Percentiles rank a stretch among this genome's conserved stretches.
Conservation (phyloP, 2,888 invertebrate species). For the Antheraea assamensis region DNA sequence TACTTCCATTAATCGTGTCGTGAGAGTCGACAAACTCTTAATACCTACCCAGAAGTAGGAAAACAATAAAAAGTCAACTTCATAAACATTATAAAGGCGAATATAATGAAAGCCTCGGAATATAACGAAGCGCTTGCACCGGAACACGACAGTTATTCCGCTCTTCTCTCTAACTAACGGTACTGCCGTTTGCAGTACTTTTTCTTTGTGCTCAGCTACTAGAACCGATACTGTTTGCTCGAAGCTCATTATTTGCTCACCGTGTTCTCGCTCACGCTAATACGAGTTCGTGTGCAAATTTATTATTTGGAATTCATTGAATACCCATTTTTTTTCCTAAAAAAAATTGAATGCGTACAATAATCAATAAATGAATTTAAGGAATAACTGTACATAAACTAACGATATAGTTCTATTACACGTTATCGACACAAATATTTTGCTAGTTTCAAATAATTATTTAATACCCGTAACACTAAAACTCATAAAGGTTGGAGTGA, state of each 20-base stretch:
- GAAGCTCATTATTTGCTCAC: constrained; percentile 32
- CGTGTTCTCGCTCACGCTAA: constrained; percentile 17
- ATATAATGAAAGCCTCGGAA: constrained; percentile 45
- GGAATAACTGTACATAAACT: no score
- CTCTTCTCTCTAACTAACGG: constrained; percentile 67
- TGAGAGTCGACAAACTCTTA: constrained; percentile 11
- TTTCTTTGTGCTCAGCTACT: constrained; percentile 64
- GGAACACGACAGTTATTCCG: constrained; percentile 72
- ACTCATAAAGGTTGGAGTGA: no score
- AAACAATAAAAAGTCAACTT: constrained; percentile 40
- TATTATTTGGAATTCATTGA: background rate
- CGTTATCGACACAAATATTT: background rate
- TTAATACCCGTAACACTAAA: background rate
- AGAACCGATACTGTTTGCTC: constrained; percentile 34
- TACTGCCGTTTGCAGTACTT: constrained; percentile 65
- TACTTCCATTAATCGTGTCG: background rate
- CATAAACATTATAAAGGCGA: constrained; percentile 31
- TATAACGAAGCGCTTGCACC: constrained; percentile 52
- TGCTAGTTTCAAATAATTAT: background rate
- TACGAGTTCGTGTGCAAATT: background rate
- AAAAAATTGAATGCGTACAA: no score
- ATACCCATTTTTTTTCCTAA: background rate
- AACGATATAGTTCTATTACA: no score
- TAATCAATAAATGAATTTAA: no score
- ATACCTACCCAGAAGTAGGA: constrained; percentile 24